Base-by-base conservation (phyloP, 2,888 invertebrate genomes). In the Drosophila robusta region DNA sequence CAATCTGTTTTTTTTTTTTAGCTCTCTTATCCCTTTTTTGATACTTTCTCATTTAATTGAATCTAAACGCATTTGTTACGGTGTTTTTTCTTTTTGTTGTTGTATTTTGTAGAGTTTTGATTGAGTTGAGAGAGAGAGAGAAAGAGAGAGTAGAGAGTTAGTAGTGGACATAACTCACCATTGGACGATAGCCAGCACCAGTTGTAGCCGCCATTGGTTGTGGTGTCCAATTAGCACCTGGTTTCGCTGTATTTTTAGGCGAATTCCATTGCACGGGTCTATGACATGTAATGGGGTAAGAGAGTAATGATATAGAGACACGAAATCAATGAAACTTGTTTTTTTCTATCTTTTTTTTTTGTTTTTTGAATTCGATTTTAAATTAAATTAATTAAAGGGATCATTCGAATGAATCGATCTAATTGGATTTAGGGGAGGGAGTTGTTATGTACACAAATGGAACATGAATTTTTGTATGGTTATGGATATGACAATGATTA, bases 181-280 rank as follows among this genome's bases (percentile, higher is more conserved):
- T 97, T 68, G 97, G 97, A 92, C 96, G 94, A 93, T 97, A 97
- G 84, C 96, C 96, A 70, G 95, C 96, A 86, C 97, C 96, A 62
- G 97, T 97, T 73, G 97, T 97, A 67, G 96, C 96, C 86, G 96
- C 96, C 95, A 97, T 96, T 39, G 97, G 97, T 92, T 97, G 97
- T 72, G 97, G 97, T 83, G 95, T 95, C 97, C 97, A 97, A 78
- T 95, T 95, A 89, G 94, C 94, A 80, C 96, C 95, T 39, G 96
- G 94, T 93, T 97, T 97, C 77, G 96, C 95, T 67, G 95, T 95
- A 92, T 96, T 96, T 93, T 97, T 97, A 75, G 97, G 97, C 69
- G 97, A 97, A 92, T 96, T 97, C 97, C 97, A 97, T 93, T 97
- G 96, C 93, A 97, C 96, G 90, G 96, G 96, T 93, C 97, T 97